These are phyloP conservation scores for Psettodes erumei DNA, from an alignment of 2,113 vertebrate species.

Conservation along the genomic window DNA sequence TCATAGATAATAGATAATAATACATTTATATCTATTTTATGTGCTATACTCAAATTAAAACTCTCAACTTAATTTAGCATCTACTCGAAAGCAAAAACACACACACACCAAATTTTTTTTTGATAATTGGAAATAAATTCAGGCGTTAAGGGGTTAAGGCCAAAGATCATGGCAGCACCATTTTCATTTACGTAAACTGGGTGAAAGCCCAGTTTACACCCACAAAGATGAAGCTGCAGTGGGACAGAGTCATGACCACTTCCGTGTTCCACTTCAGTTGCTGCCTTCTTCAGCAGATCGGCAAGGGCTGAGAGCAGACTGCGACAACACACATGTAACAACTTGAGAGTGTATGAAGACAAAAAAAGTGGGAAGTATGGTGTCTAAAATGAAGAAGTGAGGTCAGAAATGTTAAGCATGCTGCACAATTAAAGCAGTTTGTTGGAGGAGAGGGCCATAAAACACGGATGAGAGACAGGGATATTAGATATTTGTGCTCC, in stretches of 20 bases:
- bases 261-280: conserved; percentile 78
- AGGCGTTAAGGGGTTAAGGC: too few species aligned
- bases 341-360: conserved; percentile 25
- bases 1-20: too few species aligned
- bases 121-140: too few species aligned
- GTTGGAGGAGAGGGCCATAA: neutral
- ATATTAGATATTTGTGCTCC: rapidly evolving
- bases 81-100: too few species aligned
- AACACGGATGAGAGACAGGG: neutral
- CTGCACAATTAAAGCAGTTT: conserved; percentile 29
- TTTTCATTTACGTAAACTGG: neutral
- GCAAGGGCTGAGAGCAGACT: conserved; percentile 1
- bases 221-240: conserved; percentile 3
- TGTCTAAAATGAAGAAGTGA: conserved; percentile 71
- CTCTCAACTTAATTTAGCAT: too few species aligned
- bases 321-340: conserved; percentile 19
- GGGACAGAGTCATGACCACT: conserved; percentile 71
- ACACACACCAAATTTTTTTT: too few species aligned
- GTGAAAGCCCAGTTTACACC: neutral
- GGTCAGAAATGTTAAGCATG: conserved; percentile 49
- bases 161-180: neutral
- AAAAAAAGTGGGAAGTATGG: conserved; percentile 67
- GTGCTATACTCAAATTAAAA: too few species aligned
- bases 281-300: conserved; percentile 44
- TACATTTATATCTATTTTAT: too few species aligned